Conservation (phyloP, 2,113 vertebrate genomes). For the Pachycephala philippinensis region DNA sequence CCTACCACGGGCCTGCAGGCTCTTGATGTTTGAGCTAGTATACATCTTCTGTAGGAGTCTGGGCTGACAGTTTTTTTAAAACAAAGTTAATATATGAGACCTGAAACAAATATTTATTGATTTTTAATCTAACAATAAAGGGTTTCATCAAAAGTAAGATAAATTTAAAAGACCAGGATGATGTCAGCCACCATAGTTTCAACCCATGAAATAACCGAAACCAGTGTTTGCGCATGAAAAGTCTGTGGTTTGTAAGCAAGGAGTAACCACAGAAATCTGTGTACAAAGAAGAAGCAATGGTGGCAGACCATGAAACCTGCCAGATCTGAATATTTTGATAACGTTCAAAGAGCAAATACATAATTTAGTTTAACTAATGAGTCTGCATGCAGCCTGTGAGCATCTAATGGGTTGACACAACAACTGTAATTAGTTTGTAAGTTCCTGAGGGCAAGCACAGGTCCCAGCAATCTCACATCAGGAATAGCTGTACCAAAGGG, state of each 20-base stretch:
- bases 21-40: not conserved
- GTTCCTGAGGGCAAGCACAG: slow-evolving; percentile 28
- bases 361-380: not conserved
- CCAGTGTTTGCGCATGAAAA: not conserved
- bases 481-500: not conserved
- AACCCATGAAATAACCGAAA: slow-evolving; percentile 11
- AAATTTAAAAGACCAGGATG: not conserved
- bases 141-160: not conserved
- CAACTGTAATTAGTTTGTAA: not conserved
- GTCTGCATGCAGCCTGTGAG: not conserved
- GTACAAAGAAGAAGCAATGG: not conserved
- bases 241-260: not conserved
- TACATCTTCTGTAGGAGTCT: not conserved
- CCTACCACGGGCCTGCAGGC: not conserved
- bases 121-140: not conserved
- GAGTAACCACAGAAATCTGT: slow-evolving; percentile 6
- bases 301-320: not conserved
- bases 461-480: not conserved
- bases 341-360: slow-evolving; percentile 11
- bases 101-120: not conserved
- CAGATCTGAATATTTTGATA: slow-evolving; percentile 24
- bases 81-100: not conserved
- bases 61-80: not conserved
- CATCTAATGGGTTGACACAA: slow-evolving; percentile 38
- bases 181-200: slow-evolving; percentile 4